Evolutionary conservation across 2,797 vertebrate genomes (phyloP).

Genomic region (Anableps anableps): DNA sequence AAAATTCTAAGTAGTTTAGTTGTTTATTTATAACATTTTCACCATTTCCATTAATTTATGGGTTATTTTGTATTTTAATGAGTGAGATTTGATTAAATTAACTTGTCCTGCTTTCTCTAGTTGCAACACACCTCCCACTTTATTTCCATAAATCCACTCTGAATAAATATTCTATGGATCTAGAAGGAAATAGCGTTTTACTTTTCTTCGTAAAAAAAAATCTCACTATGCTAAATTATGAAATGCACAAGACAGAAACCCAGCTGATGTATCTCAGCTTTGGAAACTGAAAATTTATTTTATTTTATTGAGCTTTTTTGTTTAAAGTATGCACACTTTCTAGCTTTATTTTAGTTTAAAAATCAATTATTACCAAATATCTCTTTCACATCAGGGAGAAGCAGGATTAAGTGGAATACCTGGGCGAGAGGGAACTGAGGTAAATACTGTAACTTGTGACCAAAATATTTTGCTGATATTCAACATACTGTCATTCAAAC

Average conservation of each 20-base stretch:
- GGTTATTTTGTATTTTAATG: too few relatives aligned
- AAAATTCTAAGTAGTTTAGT: neutral
- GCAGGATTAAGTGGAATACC: constrained; percentile 87
- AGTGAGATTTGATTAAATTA: too few relatives aligned
- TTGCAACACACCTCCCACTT: too few relatives aligned
- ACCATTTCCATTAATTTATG: too few relatives aligned
- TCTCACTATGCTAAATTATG: neutral
- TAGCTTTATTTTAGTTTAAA: neutral
- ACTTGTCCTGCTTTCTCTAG: too few relatives aligned
- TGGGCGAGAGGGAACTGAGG: constrained; percentile 87
- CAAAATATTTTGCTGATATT: constrained; percentile 16
- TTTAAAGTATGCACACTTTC: neutral
- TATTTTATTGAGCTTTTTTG: neutral
- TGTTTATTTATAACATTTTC: neutral
- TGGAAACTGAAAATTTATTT: neutral
- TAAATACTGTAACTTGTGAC: constrained; percentile 56
- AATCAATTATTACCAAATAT: neutral
- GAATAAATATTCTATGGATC: neutral
- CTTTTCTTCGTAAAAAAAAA: neutral
- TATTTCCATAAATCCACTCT: neutral
- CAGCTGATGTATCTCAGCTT: neutral
- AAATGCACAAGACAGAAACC: neutral
- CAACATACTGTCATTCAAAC: neutral
- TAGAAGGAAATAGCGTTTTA: too few relatives aligned
- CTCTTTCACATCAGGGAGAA: constrained; percentile 82